phyloP scores from a whole-genome alignment of 2,113 vertebrate genomes.

The Eulemur rufifrons region DNA sequence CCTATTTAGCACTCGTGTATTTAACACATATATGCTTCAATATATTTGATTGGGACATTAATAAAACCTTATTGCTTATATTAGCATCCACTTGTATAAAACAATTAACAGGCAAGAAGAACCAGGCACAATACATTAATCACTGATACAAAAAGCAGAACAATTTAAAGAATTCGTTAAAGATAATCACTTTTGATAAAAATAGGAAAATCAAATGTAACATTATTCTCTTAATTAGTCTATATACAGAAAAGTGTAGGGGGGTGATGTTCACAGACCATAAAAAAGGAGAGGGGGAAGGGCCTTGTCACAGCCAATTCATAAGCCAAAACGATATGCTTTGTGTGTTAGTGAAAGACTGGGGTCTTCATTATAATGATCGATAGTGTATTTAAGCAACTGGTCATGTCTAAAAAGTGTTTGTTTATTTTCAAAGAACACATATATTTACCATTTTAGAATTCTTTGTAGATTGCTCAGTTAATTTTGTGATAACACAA shows the following conservation, averaged over 20 bases:
- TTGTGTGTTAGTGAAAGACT: conserved; percentile 54
- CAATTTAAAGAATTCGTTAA: conserved; percentile 74
- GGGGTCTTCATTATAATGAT: conserved; percentile 71
- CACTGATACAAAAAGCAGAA: conserved; percentile 75
- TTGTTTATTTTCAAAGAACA: conserved; percentile 73
- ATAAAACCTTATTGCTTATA: conserved; percentile 78
- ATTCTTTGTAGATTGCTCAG: conserved; percentile 39
- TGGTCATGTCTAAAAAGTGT: conserved; percentile 75
- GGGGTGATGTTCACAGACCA: not conserved
- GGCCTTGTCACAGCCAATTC: not conserved
- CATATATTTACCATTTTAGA: conserved; percentile 49
- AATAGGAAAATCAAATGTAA: conserved; percentile 66
- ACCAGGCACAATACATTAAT: conserved; percentile 77
- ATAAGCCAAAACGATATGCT: conserved; percentile 37
- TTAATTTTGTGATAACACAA: conserved; percentile 26
- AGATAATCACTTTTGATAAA: conserved; percentile 75
- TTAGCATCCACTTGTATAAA: conserved; percentile 76
- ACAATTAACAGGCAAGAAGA: conserved; percentile 79
- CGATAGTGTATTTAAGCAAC: conserved; percentile 71
- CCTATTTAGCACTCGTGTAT: conserved; percentile 69
- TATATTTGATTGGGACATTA: conserved; percentile 79
- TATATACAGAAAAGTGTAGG: not conserved
- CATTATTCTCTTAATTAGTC: conserved; percentile 53
- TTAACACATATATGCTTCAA: conserved; percentile 77
- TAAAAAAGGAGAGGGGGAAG: not conserved